Base-by-base conservation (phyloP, 2,113 vertebrate genomes). In the Noturus placidus region DNA sequence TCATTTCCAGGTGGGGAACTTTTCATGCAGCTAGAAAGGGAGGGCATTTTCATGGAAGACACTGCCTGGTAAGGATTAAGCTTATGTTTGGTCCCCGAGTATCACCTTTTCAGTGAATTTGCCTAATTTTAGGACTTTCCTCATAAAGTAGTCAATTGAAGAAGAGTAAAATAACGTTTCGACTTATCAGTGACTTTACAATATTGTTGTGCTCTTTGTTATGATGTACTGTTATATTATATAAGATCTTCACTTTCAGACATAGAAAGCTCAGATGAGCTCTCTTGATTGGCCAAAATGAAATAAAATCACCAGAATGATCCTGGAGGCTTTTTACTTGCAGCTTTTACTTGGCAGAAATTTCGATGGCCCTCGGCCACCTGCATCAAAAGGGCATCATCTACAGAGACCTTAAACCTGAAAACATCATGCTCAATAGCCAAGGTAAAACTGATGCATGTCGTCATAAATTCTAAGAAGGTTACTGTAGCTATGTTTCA, bases 381-480 rank as follows among this genome's bases (percentile, higher is more conserved):
- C 95, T 99, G 92, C 98, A 99, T 95, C 98, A 99, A 93, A 99
- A 99, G 93, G 98, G 98, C 94, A 99, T 99, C 93, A 99, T 99
- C 95, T 99, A 99, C 94, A 96, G 98, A 95, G 98, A 99, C 93
- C 94, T 99, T 89, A 99, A 99, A 93, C 98, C 98, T 85, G 98
- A 99, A 94, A 99, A 99, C 94, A 99, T 99, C 95, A 99, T 99
- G 98, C 97, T 99, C 87, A 99, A 98, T 94, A 98, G 95, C 93
- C 98, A 99, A 96, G 98, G 98, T 97, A 92, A 86, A 50, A 19
- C 52, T 11, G 9, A 30, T 33, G 5, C 14, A 8, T 0, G 33
- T 56, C 9, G 27, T 56, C 9, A 2, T 67, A 17, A 35, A 27
- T 17, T 59, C 33, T 30, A 59, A 85, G 10, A 30, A 15, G 42